Evolutionary conservation across 2,888 invertebrate species (phyloP), one percentile per base, ranked within the genome.

Genomic region (Pachydiplax longipennis): DNA sequence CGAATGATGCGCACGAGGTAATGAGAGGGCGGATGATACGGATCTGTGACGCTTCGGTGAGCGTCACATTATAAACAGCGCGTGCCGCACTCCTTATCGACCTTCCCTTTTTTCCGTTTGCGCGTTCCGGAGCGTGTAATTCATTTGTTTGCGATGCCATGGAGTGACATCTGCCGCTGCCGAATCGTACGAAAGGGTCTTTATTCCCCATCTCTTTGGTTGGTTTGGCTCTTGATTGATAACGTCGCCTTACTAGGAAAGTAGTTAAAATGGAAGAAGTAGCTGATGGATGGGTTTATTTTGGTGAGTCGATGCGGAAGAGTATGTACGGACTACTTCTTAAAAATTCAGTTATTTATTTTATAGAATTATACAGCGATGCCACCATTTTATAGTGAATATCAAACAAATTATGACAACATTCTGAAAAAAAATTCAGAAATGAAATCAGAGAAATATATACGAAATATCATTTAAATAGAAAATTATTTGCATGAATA

Each of bases 1-100:
- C 37, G 37, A 10, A 4, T 37, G 22, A 31, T 35, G 58, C 37
- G 5, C 13, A 44, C 37, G 22, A 18, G 44, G 22, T 81, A 81
- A 81, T 22, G 37, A 22, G 61, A 35, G 87, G 87, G 37, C 61
- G 87, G 87, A 87, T 65, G 87, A 87, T 87, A 87, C 87, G 87
- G 87, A 87, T 87, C 87, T 87, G 87, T 37, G 87, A 61, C 87
- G 87, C 87, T 87, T 31, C 61, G 87, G n/a, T 87, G 61, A 87
- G 37, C 87, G 22, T 18, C 83, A 13, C 44, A 35, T 35, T 18
- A 81, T 44, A 44, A n/a, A 53, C 15, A 44, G 35, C 15, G 83
- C 53, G 15, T 61, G 31, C 87, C 18, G n/a, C n/a, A n/a, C n/a
- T n/a, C n/a, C n/a, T n/a, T n/a, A n/a, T n/a, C n/a, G 8, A 31